A percentile compares a stretch with the other conserved stretches of the same genome.
phyloP scores from a whole-genome alignment of 2,888 invertebrate species.

The Dolichopus griseipennis region DNA sequence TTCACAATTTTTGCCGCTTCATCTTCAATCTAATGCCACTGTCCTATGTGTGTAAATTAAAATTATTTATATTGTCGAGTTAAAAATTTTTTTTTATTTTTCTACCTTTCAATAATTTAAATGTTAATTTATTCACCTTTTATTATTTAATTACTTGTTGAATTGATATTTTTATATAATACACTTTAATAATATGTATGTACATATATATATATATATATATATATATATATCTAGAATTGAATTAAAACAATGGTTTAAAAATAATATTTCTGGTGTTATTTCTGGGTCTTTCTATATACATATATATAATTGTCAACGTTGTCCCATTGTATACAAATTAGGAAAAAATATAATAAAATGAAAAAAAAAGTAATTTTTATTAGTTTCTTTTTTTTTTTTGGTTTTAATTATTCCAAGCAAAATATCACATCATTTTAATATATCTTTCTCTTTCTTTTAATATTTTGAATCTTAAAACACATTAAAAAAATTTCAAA shows the following conservation, averaged over 20 bases:
- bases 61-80: not conserved
- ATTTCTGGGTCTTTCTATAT: not conserved
- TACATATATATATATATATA: not conserved
- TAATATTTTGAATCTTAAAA: too few relatives aligned
- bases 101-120: conserved; percentile 1
- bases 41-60: not conserved
- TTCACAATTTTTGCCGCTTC: not conserved
- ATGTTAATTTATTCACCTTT: conserved; percentile 6
- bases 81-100: not conserved
- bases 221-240: not conserved
- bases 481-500: too few relatives aligned
- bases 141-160: conserved; percentile 6
- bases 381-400: too few relatives aligned
- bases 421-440: not conserved
- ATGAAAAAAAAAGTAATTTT: not conserved
- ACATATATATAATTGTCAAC: not conserved
- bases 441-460: not conserved
- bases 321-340: conserved; percentile 6
- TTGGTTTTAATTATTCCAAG: not conserved
- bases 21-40: not conserved
- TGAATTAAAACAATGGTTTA: not conserved
- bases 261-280: not conserved
- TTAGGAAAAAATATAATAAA: not conserved
- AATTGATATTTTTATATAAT: conserved; percentile 1
- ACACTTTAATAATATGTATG: too few relatives aligned